Evolutionary conservation across 2,888 invertebrate species (phyloP).

Genomic region (Chelonus formosanus): DNA sequence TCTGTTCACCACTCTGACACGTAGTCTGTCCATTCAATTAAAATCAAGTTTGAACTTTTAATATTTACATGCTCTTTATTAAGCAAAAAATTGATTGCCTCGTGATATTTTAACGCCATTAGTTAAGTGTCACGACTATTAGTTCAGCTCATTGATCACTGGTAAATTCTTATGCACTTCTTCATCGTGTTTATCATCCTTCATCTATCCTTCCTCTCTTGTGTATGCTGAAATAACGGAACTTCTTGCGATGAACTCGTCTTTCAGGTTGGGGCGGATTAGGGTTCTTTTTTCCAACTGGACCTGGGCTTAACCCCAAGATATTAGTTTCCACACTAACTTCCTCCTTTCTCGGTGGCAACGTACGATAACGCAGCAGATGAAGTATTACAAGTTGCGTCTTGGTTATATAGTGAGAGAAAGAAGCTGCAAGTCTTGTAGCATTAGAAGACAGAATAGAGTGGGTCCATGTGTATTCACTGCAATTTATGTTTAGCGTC

Average conservation of each 20-base stretch:
- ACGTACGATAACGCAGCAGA: constrained; percentile 36
- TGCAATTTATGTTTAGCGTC: constrained; percentile 30
- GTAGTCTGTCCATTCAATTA: neutral
- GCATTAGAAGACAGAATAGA: too few species aligned
- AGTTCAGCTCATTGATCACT: constrained; percentile 16
- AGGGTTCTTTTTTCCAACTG: constrained; percentile 33
- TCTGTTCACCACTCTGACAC: too few species aligned
- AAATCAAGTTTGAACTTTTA: constrained; percentile 3
- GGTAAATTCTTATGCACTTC: neutral
- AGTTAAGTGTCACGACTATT: constrained; percentile 28
- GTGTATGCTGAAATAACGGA: constrained; percentile 33
- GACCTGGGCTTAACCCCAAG: constrained; percentile 39
- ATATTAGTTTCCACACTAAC: constrained; percentile 35
- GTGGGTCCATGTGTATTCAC: constrained; percentile 1
- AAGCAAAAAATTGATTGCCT: neutral
- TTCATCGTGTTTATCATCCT: constrained; percentile 18
- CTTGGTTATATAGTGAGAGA: too few species aligned
- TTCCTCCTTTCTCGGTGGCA: constrained; percentile 33
- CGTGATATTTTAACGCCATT: constrained; percentile 17
- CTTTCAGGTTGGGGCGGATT: constrained; percentile 44
- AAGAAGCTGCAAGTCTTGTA: too few species aligned
- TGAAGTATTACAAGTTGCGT: constrained; percentile 15
- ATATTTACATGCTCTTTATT: constrained; percentile 8
- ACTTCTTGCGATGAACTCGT: constrained; percentile 41
- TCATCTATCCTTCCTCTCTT: constrained; percentile 28